phyloP scores from a whole-genome alignment of 2,888 invertebrate species.

The Geotrupes spiniger region DNA sequence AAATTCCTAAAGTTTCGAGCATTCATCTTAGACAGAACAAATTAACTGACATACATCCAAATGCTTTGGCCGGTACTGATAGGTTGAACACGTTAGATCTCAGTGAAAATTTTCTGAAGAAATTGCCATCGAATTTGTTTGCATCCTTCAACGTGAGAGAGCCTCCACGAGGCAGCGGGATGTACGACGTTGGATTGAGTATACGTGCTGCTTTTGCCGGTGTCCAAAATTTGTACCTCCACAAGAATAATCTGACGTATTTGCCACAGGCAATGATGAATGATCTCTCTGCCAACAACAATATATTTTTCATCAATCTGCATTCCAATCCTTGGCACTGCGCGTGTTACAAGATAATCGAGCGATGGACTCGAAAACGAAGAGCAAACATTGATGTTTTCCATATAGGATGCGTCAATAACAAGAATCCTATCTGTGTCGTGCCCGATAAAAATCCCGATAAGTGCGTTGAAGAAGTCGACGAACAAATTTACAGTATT shows the following conservation, averaged over 20 bases:
- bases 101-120: conserved; percentile 6
- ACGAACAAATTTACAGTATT: conserved; percentile 10
- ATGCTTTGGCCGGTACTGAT: neutral
- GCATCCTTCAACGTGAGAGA: conserved; percentile 5
- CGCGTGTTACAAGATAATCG: conserved; percentile 11
- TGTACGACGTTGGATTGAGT: too few relatives aligned
- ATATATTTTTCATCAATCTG: conserved; percentile 3
- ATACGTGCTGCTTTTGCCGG: too few relatives aligned
- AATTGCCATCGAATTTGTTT: conserved; percentile 4
- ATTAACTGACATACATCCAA: neutral
- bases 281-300: neutral
- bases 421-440: conserved; percentile 12
- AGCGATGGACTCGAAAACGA: conserved; percentile 1
- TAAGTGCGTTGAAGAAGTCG: conserved; percentile 10
- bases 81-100: conserved; percentile 7
- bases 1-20: neutral
- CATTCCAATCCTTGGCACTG: conserved; percentile 18
- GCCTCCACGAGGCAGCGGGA: neutral
- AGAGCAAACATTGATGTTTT: neutral
- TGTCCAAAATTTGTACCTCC: conserved; percentile 9
- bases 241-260: conserved; percentile 13
- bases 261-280: conserved; percentile 10
- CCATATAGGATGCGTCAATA: conserved; percentile 10
- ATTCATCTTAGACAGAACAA: conserved; percentile 8
- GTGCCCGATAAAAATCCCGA: conserved; percentile 1